Evolutionary conservation across 1,140 invertebrate species (phyloP).

Genomic region (Apocrypta bakeri): DNA sequence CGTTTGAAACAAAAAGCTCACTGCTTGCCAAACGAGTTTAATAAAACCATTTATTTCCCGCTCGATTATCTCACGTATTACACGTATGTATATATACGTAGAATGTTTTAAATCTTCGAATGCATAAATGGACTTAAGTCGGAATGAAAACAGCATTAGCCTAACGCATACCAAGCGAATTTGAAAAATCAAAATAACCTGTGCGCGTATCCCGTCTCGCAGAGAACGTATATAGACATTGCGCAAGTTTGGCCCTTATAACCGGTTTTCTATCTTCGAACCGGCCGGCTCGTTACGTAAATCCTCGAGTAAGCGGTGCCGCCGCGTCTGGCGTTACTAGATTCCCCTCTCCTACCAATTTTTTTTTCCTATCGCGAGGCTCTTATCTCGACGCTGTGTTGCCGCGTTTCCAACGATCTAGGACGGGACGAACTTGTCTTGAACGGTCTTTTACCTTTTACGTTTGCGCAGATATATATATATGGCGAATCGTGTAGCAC

Average conservation of each 20-base stretch:
- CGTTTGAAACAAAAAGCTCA: neutral
- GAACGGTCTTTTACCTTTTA: no score
- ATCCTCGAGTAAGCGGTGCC: neutral
- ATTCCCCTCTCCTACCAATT: neutral
- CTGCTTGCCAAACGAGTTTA: neutral
- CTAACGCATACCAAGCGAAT: neutral
- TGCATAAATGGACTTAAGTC: neutral
- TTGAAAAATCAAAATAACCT: neutral
- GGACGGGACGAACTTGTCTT: neutral
- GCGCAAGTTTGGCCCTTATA: constrained; percentile 21
- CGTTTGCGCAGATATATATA: no score
- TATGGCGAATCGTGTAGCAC: no score
- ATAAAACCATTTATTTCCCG: neutral
- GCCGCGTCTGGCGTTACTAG: neutral
- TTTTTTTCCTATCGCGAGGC: neutral
- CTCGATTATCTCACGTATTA: neutral
- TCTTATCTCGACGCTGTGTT: neutral
- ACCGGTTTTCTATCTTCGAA: constrained; percentile 16
- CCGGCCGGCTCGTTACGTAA: neutral
- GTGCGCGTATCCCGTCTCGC: neutral
- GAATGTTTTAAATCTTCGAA: neutral
- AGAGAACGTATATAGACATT: neutral
- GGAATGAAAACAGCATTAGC: neutral
- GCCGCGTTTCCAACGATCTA: neutral
- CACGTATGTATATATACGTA: neutral